phyloP scores from a whole-genome alignment of 2,113 vertebrate species.

The Platycercus adscitus region DNA sequence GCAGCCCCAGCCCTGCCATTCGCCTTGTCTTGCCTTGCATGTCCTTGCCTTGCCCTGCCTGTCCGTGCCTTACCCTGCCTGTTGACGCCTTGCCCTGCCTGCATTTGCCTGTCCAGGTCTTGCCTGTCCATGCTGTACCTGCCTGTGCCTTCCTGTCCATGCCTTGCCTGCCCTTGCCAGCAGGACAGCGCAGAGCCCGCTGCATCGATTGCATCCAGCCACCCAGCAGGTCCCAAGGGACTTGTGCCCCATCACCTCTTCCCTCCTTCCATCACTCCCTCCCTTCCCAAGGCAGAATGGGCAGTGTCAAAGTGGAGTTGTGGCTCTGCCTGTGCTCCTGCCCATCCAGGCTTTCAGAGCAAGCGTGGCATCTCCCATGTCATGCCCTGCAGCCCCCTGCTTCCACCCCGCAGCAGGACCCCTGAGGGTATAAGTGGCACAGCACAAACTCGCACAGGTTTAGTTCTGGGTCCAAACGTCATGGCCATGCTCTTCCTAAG shows the following conservation, averaged over 20 bases:
- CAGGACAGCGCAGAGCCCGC: fast-evolving
- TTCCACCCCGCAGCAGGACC: neutral
- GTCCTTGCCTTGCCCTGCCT: neutral
- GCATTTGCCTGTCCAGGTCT: neutral
- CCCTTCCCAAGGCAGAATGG: neutral
- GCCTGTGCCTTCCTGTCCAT: neutral
- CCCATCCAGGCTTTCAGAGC: neutral
- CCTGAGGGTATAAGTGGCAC: neutral
- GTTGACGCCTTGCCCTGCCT: neutral
- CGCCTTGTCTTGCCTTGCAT: neutral
- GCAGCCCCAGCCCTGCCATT: conserved; percentile 40
- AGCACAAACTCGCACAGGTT: neutral
- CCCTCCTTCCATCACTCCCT: neutral
- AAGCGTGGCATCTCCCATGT: fast-evolving
- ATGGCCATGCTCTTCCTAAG: neutral
- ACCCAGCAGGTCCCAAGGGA: neutral
- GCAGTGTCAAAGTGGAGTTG: neutral
- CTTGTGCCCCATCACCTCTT: fast-evolving
- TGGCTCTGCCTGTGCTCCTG: neutral
- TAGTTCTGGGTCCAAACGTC: neutral
- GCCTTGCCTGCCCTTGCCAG: neutral
- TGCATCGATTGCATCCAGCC: neutral
- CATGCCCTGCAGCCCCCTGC: fast-evolving
- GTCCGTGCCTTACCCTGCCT: neutral
- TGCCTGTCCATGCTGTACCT: neutral